Percentiles rank a stretch among this genome's conserved stretches.
Conservation (phyloP, 2,797 vertebrate genomes). For the Esox masquinongy region DNA sequence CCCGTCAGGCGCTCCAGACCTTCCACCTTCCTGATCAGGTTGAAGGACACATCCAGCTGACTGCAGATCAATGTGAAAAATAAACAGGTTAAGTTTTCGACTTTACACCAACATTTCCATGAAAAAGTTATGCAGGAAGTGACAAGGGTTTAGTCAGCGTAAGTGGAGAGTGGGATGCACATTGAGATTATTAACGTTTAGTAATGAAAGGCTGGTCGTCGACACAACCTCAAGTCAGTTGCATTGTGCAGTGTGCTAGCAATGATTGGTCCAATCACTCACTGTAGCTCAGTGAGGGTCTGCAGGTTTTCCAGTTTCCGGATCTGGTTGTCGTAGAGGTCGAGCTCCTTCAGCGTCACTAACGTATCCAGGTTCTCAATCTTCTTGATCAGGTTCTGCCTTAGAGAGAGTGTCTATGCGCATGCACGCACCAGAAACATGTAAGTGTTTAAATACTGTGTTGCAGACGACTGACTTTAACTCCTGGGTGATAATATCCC, state of each 20-base stretch:
- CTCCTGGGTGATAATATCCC: background rate
- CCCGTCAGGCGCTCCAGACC: slow-evolving; percentile 85
- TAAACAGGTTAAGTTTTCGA: background rate
- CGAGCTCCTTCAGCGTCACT: slow-evolving; percentile 84
- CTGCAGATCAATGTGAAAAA: slow-evolving; percentile 64
- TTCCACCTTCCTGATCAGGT: slow-evolving; percentile 89
- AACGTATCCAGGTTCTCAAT: slow-evolving; percentile 94
- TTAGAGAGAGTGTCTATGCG: slow-evolving; percentile 88
- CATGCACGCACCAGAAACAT: slow-evolving; percentile 30
- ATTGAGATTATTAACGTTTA: background rate
- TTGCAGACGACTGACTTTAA: background rate
- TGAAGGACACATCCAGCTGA: slow-evolving; percentile 94
- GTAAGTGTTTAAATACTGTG: background rate
- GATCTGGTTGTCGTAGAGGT: slow-evolving; percentile 98
- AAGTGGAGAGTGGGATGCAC: background rate
- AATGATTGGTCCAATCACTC: slow-evolving; percentile 64
- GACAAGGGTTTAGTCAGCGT: background rate
- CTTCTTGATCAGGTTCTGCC: slow-evolving; percentile 94
- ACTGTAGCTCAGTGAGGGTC: slow-evolving; percentile 88
- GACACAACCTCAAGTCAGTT: background rate
- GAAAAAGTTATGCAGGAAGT: background rate
- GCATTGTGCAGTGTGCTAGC: no score
- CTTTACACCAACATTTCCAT: background rate
- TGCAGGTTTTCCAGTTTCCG: slow-evolving; percentile 93
- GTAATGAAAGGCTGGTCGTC: background rate